phyloP scores from a whole-genome alignment of 1,140 invertebrate species.

The Drosophila melanica region DNA sequence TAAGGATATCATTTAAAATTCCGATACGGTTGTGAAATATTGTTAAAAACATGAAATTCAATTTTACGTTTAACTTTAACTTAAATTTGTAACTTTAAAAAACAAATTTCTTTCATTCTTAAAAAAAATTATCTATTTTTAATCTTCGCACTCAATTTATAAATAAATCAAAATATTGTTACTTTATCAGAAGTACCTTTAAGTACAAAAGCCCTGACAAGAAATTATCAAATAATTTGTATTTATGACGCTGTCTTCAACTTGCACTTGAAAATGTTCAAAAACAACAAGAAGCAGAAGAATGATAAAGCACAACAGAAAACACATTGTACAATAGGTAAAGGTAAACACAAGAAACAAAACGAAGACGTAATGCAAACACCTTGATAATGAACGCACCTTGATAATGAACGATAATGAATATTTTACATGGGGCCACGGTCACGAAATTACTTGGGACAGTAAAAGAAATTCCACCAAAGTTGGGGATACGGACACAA shows the following conservation, averaged over 20 bases:
- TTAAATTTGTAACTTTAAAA: too few relatives aligned
- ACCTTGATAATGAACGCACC: conserved; percentile 63
- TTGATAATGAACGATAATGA: conserved; percentile 66
- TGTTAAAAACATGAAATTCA: too few relatives aligned
- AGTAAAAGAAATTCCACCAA: conserved; percentile 10
- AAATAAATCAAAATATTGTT: conserved; percentile 2
- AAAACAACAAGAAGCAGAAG: conserved; percentile 14
- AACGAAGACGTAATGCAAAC: conserved; percentile 51
- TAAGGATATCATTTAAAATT: too few relatives aligned
- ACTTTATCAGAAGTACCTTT: conserved; percentile 6
- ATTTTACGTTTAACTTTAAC: too few relatives aligned
- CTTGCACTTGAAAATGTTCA: conserved; percentile 54
- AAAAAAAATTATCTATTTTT: too few relatives aligned
- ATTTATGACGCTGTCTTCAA: conserved; percentile 43
- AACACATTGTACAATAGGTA: conserved; percentile 13
- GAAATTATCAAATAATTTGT: conserved; percentile 50
- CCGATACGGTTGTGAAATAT: too few relatives aligned
- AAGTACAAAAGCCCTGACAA: neutral
- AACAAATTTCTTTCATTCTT: too few relatives aligned
- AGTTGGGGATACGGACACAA: conserved; percentile 10
- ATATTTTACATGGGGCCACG: conserved; percentile 52
- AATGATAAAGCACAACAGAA: conserved; percentile 35
- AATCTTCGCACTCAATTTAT: too few relatives aligned
- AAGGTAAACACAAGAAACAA: conserved; percentile 11
- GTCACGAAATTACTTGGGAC: conserved; percentile 29